These are phyloP conservation scores for Tenthredo scrophulariae DNA, from an alignment of 2,888 invertebrate species.

Conservation along the genomic window DNA sequence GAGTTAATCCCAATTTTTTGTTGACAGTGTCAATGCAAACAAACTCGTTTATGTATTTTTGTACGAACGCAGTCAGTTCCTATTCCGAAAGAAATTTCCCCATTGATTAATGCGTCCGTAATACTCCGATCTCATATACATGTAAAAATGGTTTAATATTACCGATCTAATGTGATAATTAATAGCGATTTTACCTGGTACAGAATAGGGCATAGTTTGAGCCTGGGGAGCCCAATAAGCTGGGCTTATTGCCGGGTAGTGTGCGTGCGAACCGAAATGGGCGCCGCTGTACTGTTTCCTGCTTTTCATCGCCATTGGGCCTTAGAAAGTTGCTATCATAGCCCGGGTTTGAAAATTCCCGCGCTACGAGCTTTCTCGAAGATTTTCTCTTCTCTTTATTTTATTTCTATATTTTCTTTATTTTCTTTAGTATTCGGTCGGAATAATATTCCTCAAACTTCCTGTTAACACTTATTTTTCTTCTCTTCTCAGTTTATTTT, in stretches of 20 bases:
- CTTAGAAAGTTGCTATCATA: constrained; percentile 41
- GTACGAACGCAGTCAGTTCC: no score
- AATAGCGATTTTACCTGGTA: constrained; percentile 84
- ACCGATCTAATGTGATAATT: background rate
- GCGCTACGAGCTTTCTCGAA: background rate
- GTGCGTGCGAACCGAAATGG: constrained; percentile 69
- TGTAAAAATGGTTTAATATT: background rate
- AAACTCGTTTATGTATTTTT: no score
- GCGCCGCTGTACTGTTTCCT: constrained; percentile 73
- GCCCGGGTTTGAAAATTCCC: constrained; percentile 14
- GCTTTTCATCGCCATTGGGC: constrained; percentile 76
- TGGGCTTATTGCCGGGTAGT: constrained; percentile 90
- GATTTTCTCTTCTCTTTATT: background rate
- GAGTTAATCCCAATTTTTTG: no score
- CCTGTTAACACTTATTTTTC: background rate
- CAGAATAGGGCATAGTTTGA: constrained; percentile 89
- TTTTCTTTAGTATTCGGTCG: background rate
- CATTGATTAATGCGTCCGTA: no score
- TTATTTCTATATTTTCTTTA: background rate
- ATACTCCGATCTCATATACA: no score
- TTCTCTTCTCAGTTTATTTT: background rate
- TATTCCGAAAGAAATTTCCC: no score
- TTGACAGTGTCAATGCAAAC: no score
- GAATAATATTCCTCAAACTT: background rate
- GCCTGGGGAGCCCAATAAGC: constrained; percentile 92